These are phyloP conservation scores for Parapsyche elsis DNA, from an alignment of 1,140 invertebrate species.

Conservation along the genomic window DNA sequence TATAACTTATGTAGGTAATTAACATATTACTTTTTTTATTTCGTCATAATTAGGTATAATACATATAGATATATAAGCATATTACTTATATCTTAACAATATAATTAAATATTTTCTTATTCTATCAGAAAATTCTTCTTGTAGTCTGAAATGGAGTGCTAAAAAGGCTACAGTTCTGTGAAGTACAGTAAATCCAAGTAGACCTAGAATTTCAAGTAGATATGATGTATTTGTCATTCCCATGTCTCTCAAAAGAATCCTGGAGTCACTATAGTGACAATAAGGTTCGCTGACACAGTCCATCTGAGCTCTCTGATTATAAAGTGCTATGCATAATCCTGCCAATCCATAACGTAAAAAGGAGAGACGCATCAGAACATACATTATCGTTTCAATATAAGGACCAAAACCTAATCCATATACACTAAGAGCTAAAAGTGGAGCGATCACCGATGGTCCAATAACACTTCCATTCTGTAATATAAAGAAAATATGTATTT, in stretches of 20 bases:
- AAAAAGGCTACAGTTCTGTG: constrained; percentile 65
- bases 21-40: too few species aligned
- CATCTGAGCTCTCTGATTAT: constrained; percentile 60
- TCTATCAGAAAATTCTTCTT: constrained; percentile 64
- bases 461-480: constrained; percentile 73
- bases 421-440: constrained; percentile 70
- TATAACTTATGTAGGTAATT: too few species aligned
- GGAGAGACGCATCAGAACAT: constrained; percentile 69
- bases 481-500: constrained; percentile 4
- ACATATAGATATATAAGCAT: constrained; percentile 4
- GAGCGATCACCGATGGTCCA: constrained; percentile 69
- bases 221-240: constrained; percentile 62
- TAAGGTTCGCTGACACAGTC: constrained; percentile 68
- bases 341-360: constrained; percentile 71
- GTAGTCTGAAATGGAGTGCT: constrained; percentile 63
- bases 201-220: constrained; percentile 61
- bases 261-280: constrained; percentile 69
- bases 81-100: constrained; percentile 63
- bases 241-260: constrained; percentile 66
- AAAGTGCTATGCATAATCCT: constrained; percentile 63
- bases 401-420: constrained; percentile 75
- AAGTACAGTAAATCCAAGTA: constrained; percentile 63
- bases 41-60: background rate
- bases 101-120: constrained; percentile 65
- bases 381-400: constrained; percentile 68